These are phyloP conservation scores for Junonia oenone DNA, from an alignment of 2,888 invertebrate genomes.

Conservation along the genomic window DNA sequence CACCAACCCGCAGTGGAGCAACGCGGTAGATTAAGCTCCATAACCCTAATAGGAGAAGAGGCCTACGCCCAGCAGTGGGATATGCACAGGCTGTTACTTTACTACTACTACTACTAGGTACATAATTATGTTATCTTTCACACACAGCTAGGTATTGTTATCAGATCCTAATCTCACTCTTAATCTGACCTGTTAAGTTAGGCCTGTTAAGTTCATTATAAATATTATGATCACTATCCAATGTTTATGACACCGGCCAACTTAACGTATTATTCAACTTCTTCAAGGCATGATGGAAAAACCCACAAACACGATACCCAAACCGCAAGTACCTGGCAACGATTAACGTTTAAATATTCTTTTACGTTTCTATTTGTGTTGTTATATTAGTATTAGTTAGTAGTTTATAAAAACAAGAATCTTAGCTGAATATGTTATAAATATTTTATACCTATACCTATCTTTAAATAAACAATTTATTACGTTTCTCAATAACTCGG, in stretches of 20 bases:
- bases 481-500: not conserved
- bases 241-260: not conserved
- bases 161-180: not conserved
- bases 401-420: no score
- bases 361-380: not conserved
- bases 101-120: no score
- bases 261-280: not conserved
- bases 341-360: not conserved
- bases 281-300: not conserved
- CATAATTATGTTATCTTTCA: no score
- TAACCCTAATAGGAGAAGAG: no score
- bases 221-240: not conserved
- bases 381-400: no score
- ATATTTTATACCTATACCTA: not conserved
- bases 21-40: no score
- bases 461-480: not conserved
- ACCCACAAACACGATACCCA: not conserved
- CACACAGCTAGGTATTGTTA: no score
- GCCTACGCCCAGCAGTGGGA: no score
- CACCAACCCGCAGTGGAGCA: no score
- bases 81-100: no score
- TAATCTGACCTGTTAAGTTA: not conserved
- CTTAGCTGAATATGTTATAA: not conserved
- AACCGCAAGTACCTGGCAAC: not conserved
- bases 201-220: no score